phyloP scores from a whole-genome alignment of 2,113 vertebrate genomes.

The Upupa epops region DNA sequence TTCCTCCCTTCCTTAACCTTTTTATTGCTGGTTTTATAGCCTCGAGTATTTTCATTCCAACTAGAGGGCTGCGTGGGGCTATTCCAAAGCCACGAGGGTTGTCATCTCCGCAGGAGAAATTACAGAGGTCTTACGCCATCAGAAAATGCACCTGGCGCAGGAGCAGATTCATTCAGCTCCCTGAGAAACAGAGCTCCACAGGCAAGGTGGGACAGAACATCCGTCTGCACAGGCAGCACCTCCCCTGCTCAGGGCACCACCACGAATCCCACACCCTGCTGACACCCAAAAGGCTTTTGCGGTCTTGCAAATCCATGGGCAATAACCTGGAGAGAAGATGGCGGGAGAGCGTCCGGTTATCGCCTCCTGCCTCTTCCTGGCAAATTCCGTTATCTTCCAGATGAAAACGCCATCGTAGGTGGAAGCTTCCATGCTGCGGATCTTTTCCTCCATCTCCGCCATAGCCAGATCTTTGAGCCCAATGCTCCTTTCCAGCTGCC shows the following conservation, averaged over 20 bases:
- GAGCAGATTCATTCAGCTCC: not conserved
- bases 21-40: not conserved
- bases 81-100: not conserved
- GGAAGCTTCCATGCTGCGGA: slow-evolving; percentile 82
- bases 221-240: not conserved
- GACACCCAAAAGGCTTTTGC: not conserved
- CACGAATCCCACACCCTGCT: not conserved
- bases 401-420: slow-evolving; percentile 89
- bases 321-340: slow-evolving; percentile 92
- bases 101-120: not conserved
- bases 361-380: slow-evolving; percentile 87
- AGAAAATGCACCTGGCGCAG: not conserved
- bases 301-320: not conserved
- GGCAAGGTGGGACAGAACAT: not conserved
- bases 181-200: too few species aligned
- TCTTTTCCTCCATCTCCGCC: slow-evolving; percentile 83
- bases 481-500: slow-evolving; percentile 87
- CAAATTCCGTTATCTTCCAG: slow-evolving; percentile 90
- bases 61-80: not conserved
- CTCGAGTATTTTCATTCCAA: not conserved
- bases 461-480: slow-evolving; percentile 86
- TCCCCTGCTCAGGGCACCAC: not conserved
- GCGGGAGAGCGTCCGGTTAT: slow-evolving; percentile 83
- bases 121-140: not conserved
- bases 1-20: not conserved